These are phyloP conservation scores for Cyrtorhinus lividipennis DNA, from an alignment of 1,140 invertebrate species.

Conservation along the genomic window DNA sequence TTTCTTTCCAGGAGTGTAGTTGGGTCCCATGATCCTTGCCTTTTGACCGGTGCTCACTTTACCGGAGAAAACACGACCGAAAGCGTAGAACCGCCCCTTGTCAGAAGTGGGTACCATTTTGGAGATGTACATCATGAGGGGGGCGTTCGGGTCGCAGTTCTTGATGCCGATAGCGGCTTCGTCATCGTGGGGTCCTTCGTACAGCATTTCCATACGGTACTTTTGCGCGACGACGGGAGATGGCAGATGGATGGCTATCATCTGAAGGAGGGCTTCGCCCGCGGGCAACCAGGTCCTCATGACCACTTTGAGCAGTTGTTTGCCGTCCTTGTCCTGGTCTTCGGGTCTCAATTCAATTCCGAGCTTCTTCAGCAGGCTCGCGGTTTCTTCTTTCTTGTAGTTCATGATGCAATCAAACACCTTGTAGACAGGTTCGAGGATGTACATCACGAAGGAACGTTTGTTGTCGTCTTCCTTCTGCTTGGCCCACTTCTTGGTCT, in stretches of 20 bases:
- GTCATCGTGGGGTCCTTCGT: conserved; percentile 95
- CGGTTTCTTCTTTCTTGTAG: conserved; percentile 91
- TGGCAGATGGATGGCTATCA: conserved; percentile 99
- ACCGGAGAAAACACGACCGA: conserved; percentile 98
- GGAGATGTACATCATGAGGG: conserved; percentile 99
- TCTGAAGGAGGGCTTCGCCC: conserved; percentile 97
- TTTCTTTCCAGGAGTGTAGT: conserved; percentile 94
- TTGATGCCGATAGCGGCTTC: conserved; percentile 83
- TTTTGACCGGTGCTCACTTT: conserved; percentile 89
- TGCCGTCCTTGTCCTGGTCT: conserved; percentile 92
- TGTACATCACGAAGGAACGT: conserved; percentile 96
- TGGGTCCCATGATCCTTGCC: conserved; percentile 96
- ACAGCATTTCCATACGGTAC: conserved; percentile 98
- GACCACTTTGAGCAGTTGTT: conserved; percentile 80
- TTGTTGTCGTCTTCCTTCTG: conserved; percentile 79
- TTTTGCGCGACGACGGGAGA: conserved; percentile 97
- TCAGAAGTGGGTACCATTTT: conserved; percentile 99
- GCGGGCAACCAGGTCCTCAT: conserved; percentile 99
- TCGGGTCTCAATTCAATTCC: conserved; percentile 85
- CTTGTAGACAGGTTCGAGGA: conserved; percentile 98
- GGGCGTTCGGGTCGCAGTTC: conserved; percentile 89
- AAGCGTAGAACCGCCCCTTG: conserved; percentile 99
- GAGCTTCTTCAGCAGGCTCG: conserved; percentile 71
- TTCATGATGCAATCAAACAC: conserved; percentile 97
- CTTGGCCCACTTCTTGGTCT: conserved; percentile 97